Percentiles rank a stretch among this genome's conserved stretches.
Evolutionary conservation across 2,797 vertebrate species (phyloP).

Genomic region (Eulemur rubriventer): DNA sequence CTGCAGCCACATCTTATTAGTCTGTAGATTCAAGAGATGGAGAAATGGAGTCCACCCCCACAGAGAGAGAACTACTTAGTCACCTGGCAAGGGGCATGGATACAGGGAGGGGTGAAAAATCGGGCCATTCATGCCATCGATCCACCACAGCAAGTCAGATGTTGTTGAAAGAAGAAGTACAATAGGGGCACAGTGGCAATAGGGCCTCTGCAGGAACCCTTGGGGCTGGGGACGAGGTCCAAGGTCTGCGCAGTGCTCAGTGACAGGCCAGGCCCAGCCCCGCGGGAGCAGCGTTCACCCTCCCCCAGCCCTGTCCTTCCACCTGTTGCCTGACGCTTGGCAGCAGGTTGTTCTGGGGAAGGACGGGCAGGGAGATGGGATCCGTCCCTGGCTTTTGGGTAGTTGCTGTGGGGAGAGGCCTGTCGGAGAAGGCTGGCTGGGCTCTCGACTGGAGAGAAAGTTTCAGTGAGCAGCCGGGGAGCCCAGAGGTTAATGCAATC

Average conservation of each 20-base stretch:
- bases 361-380: not conserved
- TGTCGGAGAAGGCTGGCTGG: not conserved
- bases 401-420: rapidly evolving
- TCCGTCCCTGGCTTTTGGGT: not conserved
- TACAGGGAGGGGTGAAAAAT: not conserved
- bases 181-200: rapidly evolving
- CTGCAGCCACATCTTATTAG: not conserved
- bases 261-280: not conserved
- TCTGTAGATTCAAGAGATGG: not conserved
- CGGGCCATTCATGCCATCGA: rapidly evolving
- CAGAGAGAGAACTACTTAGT: not conserved
- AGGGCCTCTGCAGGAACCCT: not conserved
- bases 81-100: not conserved
- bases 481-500: not conserved
- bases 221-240: not conserved
- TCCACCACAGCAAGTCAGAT: not conserved
- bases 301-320: not conserved
- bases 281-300: rapidly evolving
- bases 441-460: not conserved
- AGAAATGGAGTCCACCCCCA: not conserved
- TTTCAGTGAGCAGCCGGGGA: not conserved
- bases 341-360: not conserved
- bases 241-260: not conserved
- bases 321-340: not conserved
- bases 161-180: not conserved